These are phyloP conservation scores for Silvanus unidentatus DNA, from an alignment of 2,888 invertebrate genomes.

Conservation along the genomic window DNA sequence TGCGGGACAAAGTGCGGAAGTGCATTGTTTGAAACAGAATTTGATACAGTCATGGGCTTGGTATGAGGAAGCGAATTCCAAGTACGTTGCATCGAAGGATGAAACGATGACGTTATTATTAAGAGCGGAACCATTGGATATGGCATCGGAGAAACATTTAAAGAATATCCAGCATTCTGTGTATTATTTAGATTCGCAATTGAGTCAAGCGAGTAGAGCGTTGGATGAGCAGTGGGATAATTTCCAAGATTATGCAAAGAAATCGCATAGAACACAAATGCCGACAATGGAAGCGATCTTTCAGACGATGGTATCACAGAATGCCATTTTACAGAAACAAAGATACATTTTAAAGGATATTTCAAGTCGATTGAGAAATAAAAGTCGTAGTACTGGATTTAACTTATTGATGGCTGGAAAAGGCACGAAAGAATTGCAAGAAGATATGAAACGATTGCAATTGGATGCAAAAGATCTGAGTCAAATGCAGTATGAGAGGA, in stretches of 20 bases:
- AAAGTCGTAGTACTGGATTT: conserved; percentile 46
- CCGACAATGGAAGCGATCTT: conserved; percentile 74
- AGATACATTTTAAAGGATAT: conserved; percentile 41
- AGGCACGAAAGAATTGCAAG: conserved; percentile 37
- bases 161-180: conserved; percentile 63
- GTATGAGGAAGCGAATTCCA: conserved; percentile 53
- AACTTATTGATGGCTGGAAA: conserved; percentile 44
- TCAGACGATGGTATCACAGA: conserved; percentile 70
- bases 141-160: conserved; percentile 61
- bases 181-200: conserved; percentile 68
- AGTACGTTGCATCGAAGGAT: conserved; percentile 42
- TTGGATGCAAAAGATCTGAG: conserved; percentile 48
- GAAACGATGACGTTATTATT: conserved; percentile 35
- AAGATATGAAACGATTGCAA: conserved; percentile 49
- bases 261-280: conserved; percentile 52
- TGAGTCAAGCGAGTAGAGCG: conserved; percentile 64
- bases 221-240: conserved; percentile 74
- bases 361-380: conserved; percentile 32
- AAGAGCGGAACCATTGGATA: conserved; percentile 53
- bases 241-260: conserved; percentile 48
- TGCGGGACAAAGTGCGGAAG: conserved; percentile 53
- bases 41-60: conserved; percentile 53
- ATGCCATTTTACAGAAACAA: conserved; percentile 59
- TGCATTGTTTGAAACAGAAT: conserved; percentile 49
- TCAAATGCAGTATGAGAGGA: conserved; percentile 41